Evolutionary conservation across 2,797 vertebrate species (phyloP).

Genomic region (Neosalanx taihuensis): DNA sequence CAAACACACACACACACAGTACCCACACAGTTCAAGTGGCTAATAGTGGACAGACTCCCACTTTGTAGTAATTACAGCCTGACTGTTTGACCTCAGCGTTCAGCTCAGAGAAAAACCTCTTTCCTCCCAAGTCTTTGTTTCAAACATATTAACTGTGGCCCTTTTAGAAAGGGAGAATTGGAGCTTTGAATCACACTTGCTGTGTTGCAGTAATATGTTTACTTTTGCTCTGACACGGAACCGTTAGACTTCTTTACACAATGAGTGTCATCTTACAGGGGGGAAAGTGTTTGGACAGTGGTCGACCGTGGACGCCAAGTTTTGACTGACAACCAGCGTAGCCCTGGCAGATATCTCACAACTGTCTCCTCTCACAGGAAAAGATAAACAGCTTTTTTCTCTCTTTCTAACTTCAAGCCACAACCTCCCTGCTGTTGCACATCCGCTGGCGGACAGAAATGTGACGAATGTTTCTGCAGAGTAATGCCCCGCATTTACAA

Average conservation of each 20-base stretch:
- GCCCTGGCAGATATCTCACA: background rate
- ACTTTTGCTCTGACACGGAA: background rate
- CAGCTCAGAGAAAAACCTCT: constrained; percentile 27
- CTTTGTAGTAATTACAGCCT: constrained; percentile 34
- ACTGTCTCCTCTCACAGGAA: constrained; percentile 15
- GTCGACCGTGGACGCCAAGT: background rate
- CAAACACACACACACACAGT: constrained; percentile 12
- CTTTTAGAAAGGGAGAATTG: background rate
- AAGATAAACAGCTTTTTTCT: constrained; percentile 32
- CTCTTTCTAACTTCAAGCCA: constrained; percentile 6
- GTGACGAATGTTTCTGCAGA: constrained; percentile 45
- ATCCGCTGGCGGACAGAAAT: constrained; percentile 38
- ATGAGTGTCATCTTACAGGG: background rate
- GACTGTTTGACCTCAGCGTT: constrained; percentile 31
- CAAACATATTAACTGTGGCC: background rate
- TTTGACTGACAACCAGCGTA: constrained; percentile 5
- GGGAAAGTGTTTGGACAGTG: background rate
- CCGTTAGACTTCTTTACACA: background rate
- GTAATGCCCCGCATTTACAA: constrained; percentile 44
- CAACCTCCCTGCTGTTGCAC: constrained; percentile 15
- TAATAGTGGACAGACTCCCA: constrained; percentile 34
- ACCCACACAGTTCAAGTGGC: constrained; percentile 29
- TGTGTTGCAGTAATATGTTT: background rate
- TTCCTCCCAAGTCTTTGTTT: constrained; percentile 16
- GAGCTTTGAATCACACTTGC: background rate